Base-by-base conservation (phyloP, 2,888 invertebrate genomes). In the Altica lythri region DNA sequence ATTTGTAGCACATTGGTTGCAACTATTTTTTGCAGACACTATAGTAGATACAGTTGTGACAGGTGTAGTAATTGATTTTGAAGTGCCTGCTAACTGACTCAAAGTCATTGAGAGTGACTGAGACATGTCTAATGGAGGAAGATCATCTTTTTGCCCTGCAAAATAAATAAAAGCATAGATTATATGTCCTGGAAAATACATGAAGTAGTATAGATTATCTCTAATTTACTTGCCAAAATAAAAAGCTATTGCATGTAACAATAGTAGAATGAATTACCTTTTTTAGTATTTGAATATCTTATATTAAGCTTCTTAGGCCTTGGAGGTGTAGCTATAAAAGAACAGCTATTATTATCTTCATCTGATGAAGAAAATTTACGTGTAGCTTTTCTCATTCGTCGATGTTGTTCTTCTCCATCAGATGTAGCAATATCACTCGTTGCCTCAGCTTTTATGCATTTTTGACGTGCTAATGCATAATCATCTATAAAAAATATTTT, bases 371-470 rank as follows among this genome's bases (percentile, higher is more conserved):
- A 27, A 12, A 29, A 43, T 29, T 14, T n/a, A 10, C 25, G 27
- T 8, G 13, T 25, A 5, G 25, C 14, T 19, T 25, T 25, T 29
- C 29, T 43, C 43, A 16, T 14, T 14, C 14, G 16, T 4, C 18
- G 5, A 1, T 17, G n/a, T 35, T 4, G 16, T 16, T 12, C 29
- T 37, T 37, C 29, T 43, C 25, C 43, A 43, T 43, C 43, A 12
- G 37, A 10, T 27, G 43, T 27, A 43, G 13, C 43, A 27, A 43
- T n/a, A 43, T 43, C 43, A 43, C 43, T 43, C 4, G 17, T 43
- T 27, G n/a, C 29, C 14, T 43, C 43, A 29, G 43, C 16, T 29
- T 43, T 43, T 29, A 27, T 35, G 43, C 43, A 43, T n/a, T 43
- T 43, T 43, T 43, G 27, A 16, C 43, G 25, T 16, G 43, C 43